Conservation (phyloP, 2,113 vertebrate species). For the Pongo pygmaeus region DNA sequence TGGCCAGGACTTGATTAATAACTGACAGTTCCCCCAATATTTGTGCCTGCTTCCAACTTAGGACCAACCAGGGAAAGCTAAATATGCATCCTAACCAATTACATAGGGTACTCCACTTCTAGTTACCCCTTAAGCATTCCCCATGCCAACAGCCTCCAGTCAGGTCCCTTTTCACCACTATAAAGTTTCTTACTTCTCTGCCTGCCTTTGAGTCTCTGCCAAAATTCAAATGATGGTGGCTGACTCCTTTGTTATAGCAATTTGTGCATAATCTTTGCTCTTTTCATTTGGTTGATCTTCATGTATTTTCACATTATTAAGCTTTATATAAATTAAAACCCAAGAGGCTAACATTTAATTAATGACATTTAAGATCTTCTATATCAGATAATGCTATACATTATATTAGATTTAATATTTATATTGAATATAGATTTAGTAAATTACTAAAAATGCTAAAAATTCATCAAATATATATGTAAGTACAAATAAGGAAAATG, state of each 20-base stretch:
- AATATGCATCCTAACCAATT: neutral
- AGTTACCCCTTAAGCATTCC: neutral
- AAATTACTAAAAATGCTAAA: neutral
- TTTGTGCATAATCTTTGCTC: neutral
- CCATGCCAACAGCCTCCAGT: neutral
- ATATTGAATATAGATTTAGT: neutral
- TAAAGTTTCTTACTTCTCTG: neutral
- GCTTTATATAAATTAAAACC: neutral
- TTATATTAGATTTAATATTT: neutral
- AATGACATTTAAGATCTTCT: neutral
- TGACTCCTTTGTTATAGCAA: neutral
- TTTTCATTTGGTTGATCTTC: neutral
- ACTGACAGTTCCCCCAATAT: neutral
- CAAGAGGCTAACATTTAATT: neutral
- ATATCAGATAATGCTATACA: neutral
- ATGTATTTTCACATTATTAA: neutral
- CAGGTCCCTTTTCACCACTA: neutral
- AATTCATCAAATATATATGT: neutral
- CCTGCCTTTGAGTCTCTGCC: neutral
- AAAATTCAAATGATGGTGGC: neutral
- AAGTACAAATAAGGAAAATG: neutral
- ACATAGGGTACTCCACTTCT: neutral
- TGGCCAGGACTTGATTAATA: neutral
- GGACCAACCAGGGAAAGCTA: neutral
- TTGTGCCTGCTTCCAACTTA: neutral